Evolutionary conservation across 2,888 invertebrate genomes (phyloP).

Genomic region (Tetranychus piercei): DNA sequence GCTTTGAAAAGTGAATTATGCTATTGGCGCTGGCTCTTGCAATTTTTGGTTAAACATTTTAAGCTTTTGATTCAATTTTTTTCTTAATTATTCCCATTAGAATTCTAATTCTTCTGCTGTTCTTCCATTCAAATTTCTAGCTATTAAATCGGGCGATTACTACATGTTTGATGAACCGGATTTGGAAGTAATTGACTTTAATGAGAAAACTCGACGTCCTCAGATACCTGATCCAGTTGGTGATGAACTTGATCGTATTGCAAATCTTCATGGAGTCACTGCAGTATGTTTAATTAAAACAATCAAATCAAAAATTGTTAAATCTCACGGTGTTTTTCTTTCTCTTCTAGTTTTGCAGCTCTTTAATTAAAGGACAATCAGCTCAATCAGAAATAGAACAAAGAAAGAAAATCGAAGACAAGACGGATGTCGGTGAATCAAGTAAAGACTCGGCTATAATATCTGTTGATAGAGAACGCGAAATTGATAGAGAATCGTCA

Average conservation of each 20-base stretch:
- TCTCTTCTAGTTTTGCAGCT: slow-evolving; percentile 20
- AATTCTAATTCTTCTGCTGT: not conserved
- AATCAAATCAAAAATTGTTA: not conserved
- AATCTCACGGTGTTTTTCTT: not conserved
- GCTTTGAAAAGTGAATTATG: not conserved
- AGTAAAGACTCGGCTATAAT: slow-evolving; percentile 27
- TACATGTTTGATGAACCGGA: slow-evolving; percentile 91
- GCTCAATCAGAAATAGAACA: slow-evolving; percentile 40
- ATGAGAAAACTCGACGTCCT: slow-evolving; percentile 23
- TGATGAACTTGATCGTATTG: slow-evolving; percentile 24
- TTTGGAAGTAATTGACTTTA: slow-evolving; percentile 47
- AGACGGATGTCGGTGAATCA: slow-evolving; percentile 30
- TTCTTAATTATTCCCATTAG: not conserved
- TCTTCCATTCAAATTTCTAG: slow-evolving; percentile 38
- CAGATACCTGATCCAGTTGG: slow-evolving; percentile 25
- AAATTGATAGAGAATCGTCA: slow-evolving; percentile 12
- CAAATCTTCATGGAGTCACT: slow-evolving; percentile 26
- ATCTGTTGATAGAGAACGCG: slow-evolving; percentile 24
- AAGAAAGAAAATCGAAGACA: slow-evolving; percentile 30
- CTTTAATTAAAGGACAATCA: slow-evolving; percentile 55
- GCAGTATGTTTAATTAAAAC: slow-evolving; percentile 23
- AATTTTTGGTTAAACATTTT: no score
- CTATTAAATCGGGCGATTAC: slow-evolving; percentile 92
- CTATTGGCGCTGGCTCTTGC: not conserved
- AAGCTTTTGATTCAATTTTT: not conserved